Base-by-base conservation (phyloP, 2,888 invertebrate genomes). In the Graphium colonna region DNA sequence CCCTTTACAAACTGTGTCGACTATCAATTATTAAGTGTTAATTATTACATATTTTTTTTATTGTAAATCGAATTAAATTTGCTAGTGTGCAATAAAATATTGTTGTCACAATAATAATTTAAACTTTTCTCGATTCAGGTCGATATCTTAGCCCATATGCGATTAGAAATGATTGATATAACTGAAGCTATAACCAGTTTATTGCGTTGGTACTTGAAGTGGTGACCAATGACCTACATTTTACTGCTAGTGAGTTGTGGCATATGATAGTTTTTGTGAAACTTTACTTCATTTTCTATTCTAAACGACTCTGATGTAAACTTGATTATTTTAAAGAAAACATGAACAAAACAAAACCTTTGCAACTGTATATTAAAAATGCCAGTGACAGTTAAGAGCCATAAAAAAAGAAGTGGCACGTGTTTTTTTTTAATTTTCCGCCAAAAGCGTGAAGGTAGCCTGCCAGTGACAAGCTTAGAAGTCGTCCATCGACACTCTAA, bases 221-320 rank as follows among this genome's bases (percentile, higher is more conserved):
- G 71, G 58, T 68, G 79, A 64, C 77, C 81, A 75, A 78, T 68
- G 79, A 64, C 77, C 81, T 75, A 79, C 61, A 76, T 81, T 72
- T 60, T 59, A 62, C 61, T 65, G 65, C 55, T 63, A 62, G 71
- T 68, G 66, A 77, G 73, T 73, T 77, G 77, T 77, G n/a, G n/a
- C n/a, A n/a, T 73, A 67, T 69, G 59, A 72, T 74, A 72, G 66
- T 67, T 65, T 58, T 62, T 59, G 61, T 61, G 63, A 62, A 56
- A 10, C n/a, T 2, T 33, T 5, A 33, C 9, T 33, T 2, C 4
- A 1, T 33, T 33, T 10, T 33, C 1, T 33, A n/a, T 33, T 3
- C 33, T 33, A n/a, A n/a, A 33, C 9, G 2, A 33, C n/a, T 2
- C n/a, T 33, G 33, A 5, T n/a, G n/a, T 33, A n/a, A 1, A n/a